Evolutionary conservation across 2,888 invertebrate species (phyloP).

Genomic region (Rhimphoctona megacephalus): DNA sequence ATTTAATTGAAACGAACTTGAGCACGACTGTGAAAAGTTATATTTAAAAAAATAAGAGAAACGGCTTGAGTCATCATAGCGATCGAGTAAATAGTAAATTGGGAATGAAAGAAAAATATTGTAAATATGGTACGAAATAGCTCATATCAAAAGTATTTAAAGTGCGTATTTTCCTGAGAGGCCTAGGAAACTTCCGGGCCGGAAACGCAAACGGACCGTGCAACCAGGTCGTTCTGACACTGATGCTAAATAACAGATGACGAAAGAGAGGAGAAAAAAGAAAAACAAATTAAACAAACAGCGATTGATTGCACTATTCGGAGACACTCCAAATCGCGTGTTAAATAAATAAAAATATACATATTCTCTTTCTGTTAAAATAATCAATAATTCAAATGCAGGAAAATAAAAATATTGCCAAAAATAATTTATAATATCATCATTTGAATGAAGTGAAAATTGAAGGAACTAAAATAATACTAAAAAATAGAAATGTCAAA

Average conservation of each 20-base stretch:
- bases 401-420: neutral
- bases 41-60: no score
- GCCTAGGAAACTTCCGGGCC: conserved; percentile 78
- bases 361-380: neutral
- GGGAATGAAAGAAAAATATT: neutral
- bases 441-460: neutral
- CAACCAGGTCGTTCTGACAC: conserved; percentile 81
- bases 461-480: neutral
- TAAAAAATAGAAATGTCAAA: neutral
- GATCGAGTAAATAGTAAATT: neutral
- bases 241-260: conserved; percentile 69
- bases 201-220: conserved; percentile 83
- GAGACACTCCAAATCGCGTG: conserved; percentile 1
- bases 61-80: no score
- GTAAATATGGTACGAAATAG: conserved; percentile 6
- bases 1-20: no score
- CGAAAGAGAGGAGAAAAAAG: conserved; percentile 48
- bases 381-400: neutral
- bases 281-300: conserved; percentile 33
- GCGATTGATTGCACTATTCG: neutral
- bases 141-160: conserved; percentile 22
- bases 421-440: neutral
- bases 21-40: no score
- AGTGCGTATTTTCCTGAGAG: conserved; percentile 60
- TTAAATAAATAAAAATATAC: neutral